Evolutionary conservation across 1,140 invertebrate species (phyloP).

Genomic region (Akabosia matsudoensis): DNA sequence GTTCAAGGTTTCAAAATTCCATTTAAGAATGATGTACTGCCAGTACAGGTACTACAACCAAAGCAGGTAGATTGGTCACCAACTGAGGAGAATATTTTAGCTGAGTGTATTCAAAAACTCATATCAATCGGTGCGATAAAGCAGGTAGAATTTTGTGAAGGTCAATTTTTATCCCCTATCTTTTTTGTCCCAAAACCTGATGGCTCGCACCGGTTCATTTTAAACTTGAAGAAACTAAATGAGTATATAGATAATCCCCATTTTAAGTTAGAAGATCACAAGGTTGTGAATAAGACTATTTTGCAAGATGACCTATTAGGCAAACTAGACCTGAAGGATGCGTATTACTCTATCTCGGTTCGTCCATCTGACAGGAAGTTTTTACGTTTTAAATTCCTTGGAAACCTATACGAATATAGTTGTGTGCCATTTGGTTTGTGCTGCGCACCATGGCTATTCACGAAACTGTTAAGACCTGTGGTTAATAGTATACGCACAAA

Average conservation of each 20-base stretch:
- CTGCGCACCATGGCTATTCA: not conserved
- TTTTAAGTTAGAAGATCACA: not conserved
- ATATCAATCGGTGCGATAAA: not conserved
- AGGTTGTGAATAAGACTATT: not conserved
- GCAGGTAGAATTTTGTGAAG: not conserved
- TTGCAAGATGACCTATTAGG: not conserved
- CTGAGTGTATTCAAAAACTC: not conserved
- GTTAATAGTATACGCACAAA: not conserved
- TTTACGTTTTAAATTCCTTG: not conserved
- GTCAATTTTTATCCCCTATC: not conserved
- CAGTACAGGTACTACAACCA: not conserved
- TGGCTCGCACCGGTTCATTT: slow-evolving; percentile 5
- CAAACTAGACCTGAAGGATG: not conserved
- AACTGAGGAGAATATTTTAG: too few species aligned
- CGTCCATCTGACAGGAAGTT: not conserved
- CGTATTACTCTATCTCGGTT: not conserved
- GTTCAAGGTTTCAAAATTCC: not conserved
- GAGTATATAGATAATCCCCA: not conserved
- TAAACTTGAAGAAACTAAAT: not conserved
- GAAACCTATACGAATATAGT: not conserved
- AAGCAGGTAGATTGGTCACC: not conserved
- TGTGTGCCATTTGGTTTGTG: not conserved
- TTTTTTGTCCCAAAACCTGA: slow-evolving; percentile 28
- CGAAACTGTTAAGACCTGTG: not conserved
- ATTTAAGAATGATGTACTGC: not conserved